Evolutionary conservation across 2,797 vertebrate genomes (phyloP), one percentile per base, ranked within the genome.

Genomic region (Takifugu rubripes): DNA sequence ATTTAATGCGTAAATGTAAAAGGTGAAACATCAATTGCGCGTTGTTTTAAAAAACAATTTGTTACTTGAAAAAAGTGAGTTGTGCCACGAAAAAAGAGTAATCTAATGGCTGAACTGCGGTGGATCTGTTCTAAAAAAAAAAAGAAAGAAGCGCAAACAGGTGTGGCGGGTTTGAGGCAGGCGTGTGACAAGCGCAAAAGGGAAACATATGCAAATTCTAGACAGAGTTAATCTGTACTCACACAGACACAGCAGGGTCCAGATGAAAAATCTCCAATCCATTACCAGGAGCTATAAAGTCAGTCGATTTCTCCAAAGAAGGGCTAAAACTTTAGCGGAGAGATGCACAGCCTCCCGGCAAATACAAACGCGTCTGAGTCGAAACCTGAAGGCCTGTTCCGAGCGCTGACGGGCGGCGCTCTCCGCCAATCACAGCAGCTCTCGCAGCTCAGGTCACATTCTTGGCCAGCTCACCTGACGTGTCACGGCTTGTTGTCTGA

Each of bases 391-490:
- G 5, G 48, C 6, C 11, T 54, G 36, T n/a, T 7, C 3, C 0
- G 3, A 17, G 26, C 16, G 59, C 0, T 56, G 67, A 82, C 9
- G 59, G 82, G 78, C 76, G 54, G 57, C 16, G 1, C 45, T 15
- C 15, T 10, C 56, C 1, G 25, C 86, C 84, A 85, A 88, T 85
- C 69, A 72, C 14, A 5, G 48, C 8, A 1, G 55, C 48, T 3
- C 4, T 24, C 45, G 36, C 12, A 0, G 8, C 3, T 10, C n/a
- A 1, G 42, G 29, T 54, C 31, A 25, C 62, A 60, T 74, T 71
- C 63, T 68, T 67, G 8, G 24, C 7, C 53, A 49, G n/a, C 56
- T 52, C 48, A 45, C 44, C 33, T 12, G 46, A 46, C 76, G 10
- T 70, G 84, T 82, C 42, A 25, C 2, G 5, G 26, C 82, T 50